These are phyloP conservation scores for Drosophila fuyamai DNA, from an alignment of 1,140 invertebrate genomes.

Conservation along the genomic window DNA sequence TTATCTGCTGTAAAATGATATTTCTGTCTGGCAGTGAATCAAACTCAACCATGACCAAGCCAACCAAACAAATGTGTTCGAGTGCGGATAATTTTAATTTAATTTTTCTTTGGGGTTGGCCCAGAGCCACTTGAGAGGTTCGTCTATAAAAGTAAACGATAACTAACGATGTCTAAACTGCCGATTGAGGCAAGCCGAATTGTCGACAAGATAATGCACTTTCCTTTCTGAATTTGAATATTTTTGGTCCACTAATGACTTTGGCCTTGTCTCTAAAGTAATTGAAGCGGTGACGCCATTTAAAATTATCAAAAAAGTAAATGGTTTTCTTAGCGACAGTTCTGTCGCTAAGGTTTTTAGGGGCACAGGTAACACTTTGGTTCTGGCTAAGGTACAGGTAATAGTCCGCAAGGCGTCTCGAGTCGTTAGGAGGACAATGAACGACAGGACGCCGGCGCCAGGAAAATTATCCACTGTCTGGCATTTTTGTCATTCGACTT, in stretches of 20 bases:
- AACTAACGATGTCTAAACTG: slow-evolving; percentile 58
- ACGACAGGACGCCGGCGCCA: slow-evolving; percentile 76
- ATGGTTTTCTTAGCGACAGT: slow-evolving; percentile 37
- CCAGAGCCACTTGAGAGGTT: slow-evolving; percentile 16
- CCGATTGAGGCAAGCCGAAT: slow-evolving; percentile 43
- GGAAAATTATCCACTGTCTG: slow-evolving; percentile 51
- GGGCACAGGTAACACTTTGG: slow-evolving; percentile 54
- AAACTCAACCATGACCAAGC: slow-evolving; percentile 41
- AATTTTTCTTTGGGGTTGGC: slow-evolving; percentile 8
- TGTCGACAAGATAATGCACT: slow-evolving; percentile 55
- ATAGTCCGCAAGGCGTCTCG: slow-evolving; percentile 30
- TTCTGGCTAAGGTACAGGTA: slow-evolving; percentile 40
- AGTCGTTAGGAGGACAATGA: slow-evolving; percentile 50
- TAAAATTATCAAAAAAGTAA: slow-evolving; percentile 38
- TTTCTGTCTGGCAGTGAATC: slow-evolving; percentile 35
- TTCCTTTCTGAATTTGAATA: slow-evolving; percentile 16
- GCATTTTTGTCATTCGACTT: slow-evolving; percentile 44
- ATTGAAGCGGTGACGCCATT: slow-evolving; percentile 46
- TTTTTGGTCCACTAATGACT: slow-evolving; percentile 28
- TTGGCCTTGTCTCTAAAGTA: slow-evolving; percentile 33
- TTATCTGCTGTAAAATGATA: slow-evolving; percentile 54
- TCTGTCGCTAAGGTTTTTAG: slow-evolving; percentile 35
- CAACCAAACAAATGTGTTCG: slow-evolving; percentile 44
- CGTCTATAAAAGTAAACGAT: slow-evolving; percentile 35
- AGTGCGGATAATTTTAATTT: slow-evolving; percentile 19